Percentiles rank a stretch among this genome's conserved stretches.
phyloP scores from a whole-genome alignment of 2,113 vertebrate genomes.

The Bujurquina vittata region DNA sequence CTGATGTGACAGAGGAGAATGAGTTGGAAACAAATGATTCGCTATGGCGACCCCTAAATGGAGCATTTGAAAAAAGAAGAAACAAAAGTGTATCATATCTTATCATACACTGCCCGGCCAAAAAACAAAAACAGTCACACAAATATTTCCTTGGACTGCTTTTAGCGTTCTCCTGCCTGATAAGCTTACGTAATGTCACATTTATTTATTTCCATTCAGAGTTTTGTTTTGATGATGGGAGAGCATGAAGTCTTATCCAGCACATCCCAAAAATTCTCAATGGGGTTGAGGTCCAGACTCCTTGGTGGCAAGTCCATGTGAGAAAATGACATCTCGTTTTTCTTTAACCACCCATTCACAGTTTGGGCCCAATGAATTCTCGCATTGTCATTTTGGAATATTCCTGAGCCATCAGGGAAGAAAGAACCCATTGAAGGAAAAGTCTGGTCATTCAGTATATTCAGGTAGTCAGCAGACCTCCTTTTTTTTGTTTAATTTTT shows the following conservation, averaged over 20 bases:
- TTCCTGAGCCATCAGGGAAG: too few relatives aligned
- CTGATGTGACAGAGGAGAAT: not conserved
- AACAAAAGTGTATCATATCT: not conserved
- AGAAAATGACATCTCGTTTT: too few relatives aligned
- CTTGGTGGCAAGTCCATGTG: not conserved
- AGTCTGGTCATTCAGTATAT: not conserved
- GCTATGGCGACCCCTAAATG: not conserved
- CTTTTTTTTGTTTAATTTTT: too few relatives aligned
- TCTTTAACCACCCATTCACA: not conserved
- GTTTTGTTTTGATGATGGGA: not conserved
- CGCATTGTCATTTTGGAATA: not conserved
- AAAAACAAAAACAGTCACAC: not conserved
- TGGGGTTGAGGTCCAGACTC: not conserved
- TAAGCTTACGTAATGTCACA: not conserved
- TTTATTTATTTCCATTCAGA: not conserved
- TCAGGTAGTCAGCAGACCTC: fast-evolving
- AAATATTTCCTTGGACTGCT: not conserved
- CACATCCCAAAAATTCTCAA: not conserved
- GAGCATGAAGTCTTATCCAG: not conserved
- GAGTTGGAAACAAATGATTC: not conserved
- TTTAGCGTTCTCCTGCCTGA: not conserved
- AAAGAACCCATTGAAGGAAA: not conserved
- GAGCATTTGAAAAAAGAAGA: not conserved
- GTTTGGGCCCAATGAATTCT: not conserved
- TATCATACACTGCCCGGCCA: not conserved